Conservation (phyloP, 1,140 invertebrate genomes). For the Dreissena polymorpha region DNA sequence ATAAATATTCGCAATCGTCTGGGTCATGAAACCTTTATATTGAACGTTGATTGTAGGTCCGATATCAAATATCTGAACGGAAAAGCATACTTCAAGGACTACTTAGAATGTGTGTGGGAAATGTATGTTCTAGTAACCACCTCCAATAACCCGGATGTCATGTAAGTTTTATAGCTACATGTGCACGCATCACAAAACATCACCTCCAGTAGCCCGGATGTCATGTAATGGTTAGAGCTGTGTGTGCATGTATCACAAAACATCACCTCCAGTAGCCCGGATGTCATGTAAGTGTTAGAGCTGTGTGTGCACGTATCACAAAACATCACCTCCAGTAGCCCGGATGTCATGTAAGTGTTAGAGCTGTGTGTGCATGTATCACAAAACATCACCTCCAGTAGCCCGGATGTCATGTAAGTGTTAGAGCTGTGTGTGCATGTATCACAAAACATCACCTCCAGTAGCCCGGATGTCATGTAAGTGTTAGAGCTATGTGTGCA, state of each 20-base stretch:
- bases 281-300: not conserved
- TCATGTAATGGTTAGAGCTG: not conserved
- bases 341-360: slow-evolving; percentile 3
- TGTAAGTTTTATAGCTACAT: slow-evolving; percentile 22
- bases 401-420: too few species aligned
- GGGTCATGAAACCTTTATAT: too few species aligned
- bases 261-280: not conserved
- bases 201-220: not conserved
- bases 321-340: too few species aligned
- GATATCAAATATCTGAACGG: slow-evolving; percentile 48
- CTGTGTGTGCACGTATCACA: not conserved
- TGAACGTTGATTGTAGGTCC: slow-evolving; percentile 3
- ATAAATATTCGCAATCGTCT: too few species aligned
- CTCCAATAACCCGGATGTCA: slow-evolving; percentile 53
- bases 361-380: too few species aligned
- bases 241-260: not conserved
- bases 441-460: too few species aligned
- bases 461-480: too few species aligned
- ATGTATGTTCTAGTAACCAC: slow-evolving; percentile 49
- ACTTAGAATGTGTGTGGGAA: slow-evolving; percentile 48
- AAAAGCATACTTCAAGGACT: slow-evolving; percentile 40
- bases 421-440: too few species aligned
- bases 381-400: too few species aligned
- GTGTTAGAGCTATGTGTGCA: too few species aligned
- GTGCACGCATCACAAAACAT: too few species aligned